These are phyloP conservation scores for Apodemia hepburni DNA, from an alignment of 2,888 invertebrate genomes.

Conservation along the genomic window DNA sequence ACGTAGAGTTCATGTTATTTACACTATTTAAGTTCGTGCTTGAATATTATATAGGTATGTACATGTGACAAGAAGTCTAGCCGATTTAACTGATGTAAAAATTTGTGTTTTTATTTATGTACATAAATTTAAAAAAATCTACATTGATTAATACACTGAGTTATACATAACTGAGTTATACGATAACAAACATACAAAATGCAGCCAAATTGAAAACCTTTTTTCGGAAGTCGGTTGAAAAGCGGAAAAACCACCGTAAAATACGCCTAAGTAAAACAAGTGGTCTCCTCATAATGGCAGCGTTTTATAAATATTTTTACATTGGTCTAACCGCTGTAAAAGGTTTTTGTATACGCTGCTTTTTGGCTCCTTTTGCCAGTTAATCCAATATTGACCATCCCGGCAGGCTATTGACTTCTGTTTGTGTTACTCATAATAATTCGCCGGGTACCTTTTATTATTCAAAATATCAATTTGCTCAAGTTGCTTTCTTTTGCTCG, in stretches of 20 bases:
- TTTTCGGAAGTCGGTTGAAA: no score
- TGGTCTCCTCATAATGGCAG: conserved; percentile 46
- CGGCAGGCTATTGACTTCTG: conserved; percentile 77
- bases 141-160: no score
- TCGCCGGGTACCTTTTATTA: conserved; percentile 72
- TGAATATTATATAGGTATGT: no score
- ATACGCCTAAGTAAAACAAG: conserved; percentile 34
- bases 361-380: conserved; percentile 78
- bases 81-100: no score
- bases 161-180: no score
- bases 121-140: no score
- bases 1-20: no score
- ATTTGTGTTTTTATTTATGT: no score
- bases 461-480: conserved; percentile 77
- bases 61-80: no score
- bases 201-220: no score
- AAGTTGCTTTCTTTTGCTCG: conserved; percentile 59
- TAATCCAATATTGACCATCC: conserved; percentile 80
- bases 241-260: not conserved
- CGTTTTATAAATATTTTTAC: conserved; percentile 76
- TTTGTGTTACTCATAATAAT: conserved; percentile 78
- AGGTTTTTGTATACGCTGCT: conserved; percentile 81
- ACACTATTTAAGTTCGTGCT: no score
- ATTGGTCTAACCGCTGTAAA: conserved; percentile 72
- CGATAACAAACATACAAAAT: no score